Percentiles rank a stretch among this genome's conserved stretches.
Conservation (phyloP, 2,113 vertebrate genomes). For the Dermatemys mawii region DNA sequence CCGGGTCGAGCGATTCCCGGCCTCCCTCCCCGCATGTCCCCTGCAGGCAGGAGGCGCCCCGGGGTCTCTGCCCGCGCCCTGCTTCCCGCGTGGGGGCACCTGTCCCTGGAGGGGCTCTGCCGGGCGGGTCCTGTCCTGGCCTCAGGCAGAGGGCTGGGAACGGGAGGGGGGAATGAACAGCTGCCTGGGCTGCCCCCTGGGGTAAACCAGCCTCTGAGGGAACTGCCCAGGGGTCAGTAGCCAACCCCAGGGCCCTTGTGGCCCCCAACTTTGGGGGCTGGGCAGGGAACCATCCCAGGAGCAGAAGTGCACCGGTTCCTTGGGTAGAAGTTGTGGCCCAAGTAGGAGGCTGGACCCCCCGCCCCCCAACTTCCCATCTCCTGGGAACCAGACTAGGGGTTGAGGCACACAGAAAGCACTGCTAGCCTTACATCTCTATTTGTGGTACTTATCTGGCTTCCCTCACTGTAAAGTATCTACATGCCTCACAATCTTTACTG, state of each 20-base stretch:
- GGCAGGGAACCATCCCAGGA: not conserved
- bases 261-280: not conserved
- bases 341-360: too few species aligned
- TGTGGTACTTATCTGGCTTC: not conserved
- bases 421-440: not conserved
- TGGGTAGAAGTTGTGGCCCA: not conserved
- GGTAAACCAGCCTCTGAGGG: too few species aligned
- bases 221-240: too few species aligned
- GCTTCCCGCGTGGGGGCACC: too few species aligned
- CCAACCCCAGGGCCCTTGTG: not conserved
- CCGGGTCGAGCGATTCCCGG: not conserved
- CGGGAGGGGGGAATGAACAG: too few species aligned
- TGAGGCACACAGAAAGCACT: not conserved
- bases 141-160: not conserved
- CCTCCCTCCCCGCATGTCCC: not conserved
- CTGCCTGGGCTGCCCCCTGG: too few species aligned
- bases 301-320: too few species aligned
- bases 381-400: too few species aligned
- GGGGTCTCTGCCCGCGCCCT: too few species aligned
- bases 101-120: too few species aligned
- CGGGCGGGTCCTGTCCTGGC: not conserved
- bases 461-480: not conserved
- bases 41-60: too few species aligned
- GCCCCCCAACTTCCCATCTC: not conserved
- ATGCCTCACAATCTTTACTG: not conserved